Evolutionary conservation across 2,888 invertebrate species (phyloP).

Genomic region (Platypus cylindrus): DNA sequence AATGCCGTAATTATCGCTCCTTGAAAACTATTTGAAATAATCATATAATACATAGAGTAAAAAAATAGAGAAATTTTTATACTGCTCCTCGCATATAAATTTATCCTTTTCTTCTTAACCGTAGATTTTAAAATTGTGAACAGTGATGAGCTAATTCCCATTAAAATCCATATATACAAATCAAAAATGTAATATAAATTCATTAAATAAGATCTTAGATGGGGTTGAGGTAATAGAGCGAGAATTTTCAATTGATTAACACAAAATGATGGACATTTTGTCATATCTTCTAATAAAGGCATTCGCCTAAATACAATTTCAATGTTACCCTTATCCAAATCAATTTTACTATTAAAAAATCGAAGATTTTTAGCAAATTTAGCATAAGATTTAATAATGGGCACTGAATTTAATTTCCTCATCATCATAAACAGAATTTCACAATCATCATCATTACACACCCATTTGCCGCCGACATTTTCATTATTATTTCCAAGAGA

Average conservation of each 20-base stretch:
- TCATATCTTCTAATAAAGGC: neutral
- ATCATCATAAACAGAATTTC: conserved; percentile 3
- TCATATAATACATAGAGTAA: conserved; percentile 2
- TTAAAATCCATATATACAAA: conserved; percentile 7
- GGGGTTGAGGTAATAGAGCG: conserved; percentile 7
- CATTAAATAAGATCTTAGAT: conserved; percentile 2
- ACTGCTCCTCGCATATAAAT: too few species aligned
- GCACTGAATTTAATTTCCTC: conserved; percentile 4
- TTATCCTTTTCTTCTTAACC: too few species aligned
- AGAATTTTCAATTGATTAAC: conserved; percentile 1
- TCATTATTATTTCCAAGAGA: neutral
- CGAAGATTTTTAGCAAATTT: neutral
- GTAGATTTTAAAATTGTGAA: too few species aligned
- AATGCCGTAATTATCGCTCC: conserved; percentile 8
- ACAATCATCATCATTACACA: conserved; percentile 3
- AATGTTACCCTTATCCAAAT: neutral
- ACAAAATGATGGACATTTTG: conserved; percentile 4
- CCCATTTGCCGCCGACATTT: neutral
- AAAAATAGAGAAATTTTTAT: too few species aligned
- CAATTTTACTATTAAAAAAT: neutral
- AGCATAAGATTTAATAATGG: neutral
- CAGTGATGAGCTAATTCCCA: neutral
- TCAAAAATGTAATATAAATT: conserved; percentile 8
- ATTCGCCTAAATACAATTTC: conserved; percentile 7
- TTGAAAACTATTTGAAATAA: conserved; percentile 9